Conservation (phyloP, 2,797 vertebrate genomes). For the Characodon lateralis region DNA sequence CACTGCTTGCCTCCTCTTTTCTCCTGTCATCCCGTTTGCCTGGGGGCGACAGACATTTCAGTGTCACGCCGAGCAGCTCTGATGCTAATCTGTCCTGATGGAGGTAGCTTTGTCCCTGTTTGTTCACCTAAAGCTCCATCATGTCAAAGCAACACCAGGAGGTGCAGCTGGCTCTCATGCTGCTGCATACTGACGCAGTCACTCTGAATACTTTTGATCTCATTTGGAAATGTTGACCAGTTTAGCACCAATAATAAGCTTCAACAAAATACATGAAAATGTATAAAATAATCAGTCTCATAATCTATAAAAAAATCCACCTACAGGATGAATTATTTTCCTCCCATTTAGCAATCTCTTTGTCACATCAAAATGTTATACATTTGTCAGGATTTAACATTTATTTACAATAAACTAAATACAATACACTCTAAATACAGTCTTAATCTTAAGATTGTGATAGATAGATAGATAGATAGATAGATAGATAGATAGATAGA, state of each 20-base stretch:
- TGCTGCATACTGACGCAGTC: constrained; percentile 10
- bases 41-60: constrained; percentile 72
- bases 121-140: constrained; percentile 73
- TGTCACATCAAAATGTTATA: background rate
- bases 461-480: constrained; percentile 5
- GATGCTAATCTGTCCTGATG: constrained; percentile 78
- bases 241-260: background rate
- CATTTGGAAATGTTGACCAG: background rate
- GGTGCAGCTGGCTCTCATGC: constrained; percentile 30
- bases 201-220: background rate
- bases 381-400: background rate
- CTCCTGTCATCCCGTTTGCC: constrained; percentile 55
- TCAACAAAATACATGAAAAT: background rate
- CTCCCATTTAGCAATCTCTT: background rate
- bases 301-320: background rate
- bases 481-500: constrained; percentile 3
- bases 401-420: background rate
- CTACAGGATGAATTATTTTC: background rate
- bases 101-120: constrained; percentile 78
- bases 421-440: too few species aligned
- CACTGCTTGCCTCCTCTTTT: constrained; percentile 8
- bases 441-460: background rate
- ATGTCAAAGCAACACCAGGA: constrained; percentile 67
- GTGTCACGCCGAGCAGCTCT: constrained; percentile 59
- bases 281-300: background rate